Evolutionary conservation across 1,140 invertebrate genomes (phyloP), one percentile per base, ranked within the genome.

Genomic region (Drosophila sucinea): DNA sequence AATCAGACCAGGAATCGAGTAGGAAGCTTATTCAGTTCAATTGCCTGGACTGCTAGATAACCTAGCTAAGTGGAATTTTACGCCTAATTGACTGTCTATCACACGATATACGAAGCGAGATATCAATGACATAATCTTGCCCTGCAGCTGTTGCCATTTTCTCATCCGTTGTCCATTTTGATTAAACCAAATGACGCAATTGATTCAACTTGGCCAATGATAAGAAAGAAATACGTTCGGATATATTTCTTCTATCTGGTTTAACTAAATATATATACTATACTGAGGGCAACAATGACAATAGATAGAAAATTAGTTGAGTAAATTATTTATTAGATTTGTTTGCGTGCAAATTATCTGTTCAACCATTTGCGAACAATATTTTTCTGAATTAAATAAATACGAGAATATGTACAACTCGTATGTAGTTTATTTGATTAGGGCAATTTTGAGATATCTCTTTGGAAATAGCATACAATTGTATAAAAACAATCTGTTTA

Each of bases 321-420:
- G 27, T 33, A 51, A 76, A 76, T 76, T 70, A 76, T 76, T 76
- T 76, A 63, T 73, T 60, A 73, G 76, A 76, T 76, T 63, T 76
- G 73, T 76, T 76, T 69, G 73, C 65, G 23, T 69, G 61, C 40
- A 57, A 63, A 69, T 76, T 58, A 35, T 58, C 17, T 58, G 7
- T 23, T 58, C 33, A 58, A n/a, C 32, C n/a, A 57, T 35, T 33
- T 33, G 30, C 56, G 17, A 4, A 35, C 8, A 29, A 23, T 47
- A 7, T 33, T 58, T 58, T 35, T 5, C 3, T 23, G 23, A 57
- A 58, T 58, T 58, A 58, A 58, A 58, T 58, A 58, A 35, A 58
- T 35, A 58, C 30, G 30, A 30, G 30, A 30, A 38, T 38, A 3
- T 38, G 10, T 17, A 17, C 17, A 17, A 17, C 10, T 38, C 11